Conservation (phyloP, 2,797 vertebrate genomes). For the Muscicapa comitata region DNA sequence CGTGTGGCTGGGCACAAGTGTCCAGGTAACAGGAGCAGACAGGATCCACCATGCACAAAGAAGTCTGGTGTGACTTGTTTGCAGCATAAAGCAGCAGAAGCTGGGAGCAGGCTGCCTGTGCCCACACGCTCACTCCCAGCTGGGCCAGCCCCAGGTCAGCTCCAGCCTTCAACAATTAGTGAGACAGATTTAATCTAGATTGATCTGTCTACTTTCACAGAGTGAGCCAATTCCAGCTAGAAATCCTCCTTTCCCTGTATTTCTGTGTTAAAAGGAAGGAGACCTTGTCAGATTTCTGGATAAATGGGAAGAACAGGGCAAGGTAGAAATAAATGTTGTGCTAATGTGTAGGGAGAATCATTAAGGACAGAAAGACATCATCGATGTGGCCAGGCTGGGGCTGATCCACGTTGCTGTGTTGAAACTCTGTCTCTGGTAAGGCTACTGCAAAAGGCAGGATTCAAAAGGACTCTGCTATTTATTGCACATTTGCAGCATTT, state of each 20-base stretch:
- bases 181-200: conserved; percentile 21
- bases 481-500: neutral
- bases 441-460: neutral
- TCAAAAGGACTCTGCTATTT: neutral
- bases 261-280: neutral
- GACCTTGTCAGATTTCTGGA: conserved; percentile 8
- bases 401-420: neutral
- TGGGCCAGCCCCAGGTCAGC: neutral
- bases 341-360: neutral
- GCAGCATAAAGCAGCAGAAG: neutral
- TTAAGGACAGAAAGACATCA: neutral
- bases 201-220: neutral
- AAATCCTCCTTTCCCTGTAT: conserved; percentile 9
- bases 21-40: neutral
- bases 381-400: accelerated
- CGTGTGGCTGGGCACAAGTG: neutral
- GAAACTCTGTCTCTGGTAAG: neutral
- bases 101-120: neutral
- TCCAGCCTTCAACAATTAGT: conserved; percentile 7
- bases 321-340: conserved; percentile 15
- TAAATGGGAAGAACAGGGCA: neutral
- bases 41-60: neutral
- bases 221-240: neutral
- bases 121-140: accelerated
- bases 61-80: neutral